Conservation (phyloP, 1,140 invertebrate genomes). For the Nymphalis io region DNA sequence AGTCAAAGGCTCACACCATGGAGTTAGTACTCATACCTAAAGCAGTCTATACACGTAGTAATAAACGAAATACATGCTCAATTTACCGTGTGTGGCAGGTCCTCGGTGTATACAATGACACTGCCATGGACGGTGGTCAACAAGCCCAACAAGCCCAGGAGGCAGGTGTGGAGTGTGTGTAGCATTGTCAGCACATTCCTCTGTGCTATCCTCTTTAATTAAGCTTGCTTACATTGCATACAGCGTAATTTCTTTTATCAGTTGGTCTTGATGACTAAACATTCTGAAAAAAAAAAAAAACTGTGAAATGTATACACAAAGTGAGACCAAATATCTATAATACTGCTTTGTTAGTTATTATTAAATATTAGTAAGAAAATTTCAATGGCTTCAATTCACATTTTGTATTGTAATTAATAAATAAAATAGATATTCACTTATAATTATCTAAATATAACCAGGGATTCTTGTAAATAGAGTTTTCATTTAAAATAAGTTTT, state of each 20-base stretch:
- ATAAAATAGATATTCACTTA: too few species aligned
- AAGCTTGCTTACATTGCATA: slow-evolving; percentile 25
- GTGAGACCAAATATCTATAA: too few species aligned
- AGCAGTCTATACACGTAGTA: neutral
- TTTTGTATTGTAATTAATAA: too few species aligned
- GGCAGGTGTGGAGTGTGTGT: slow-evolving; percentile 37
- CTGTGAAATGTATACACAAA: too few species aligned
- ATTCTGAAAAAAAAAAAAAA: neutral
- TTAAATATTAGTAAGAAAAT: too few species aligned
- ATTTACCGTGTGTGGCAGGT: slow-evolving; percentile 57
- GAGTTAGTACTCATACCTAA: too few species aligned
- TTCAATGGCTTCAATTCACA: too few species aligned
- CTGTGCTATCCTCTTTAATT: neutral
- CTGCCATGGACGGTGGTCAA: slow-evolving; percentile 42
- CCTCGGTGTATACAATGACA: slow-evolving; percentile 55
- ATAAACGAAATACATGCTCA: neutral
- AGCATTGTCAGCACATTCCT: slow-evolving; percentile 44
- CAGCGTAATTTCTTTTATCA: neutral
- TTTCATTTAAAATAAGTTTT: too few species aligned
- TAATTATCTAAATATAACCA: too few species aligned
- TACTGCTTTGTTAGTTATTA: too few species aligned
- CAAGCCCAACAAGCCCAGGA: slow-evolving; percentile 45
- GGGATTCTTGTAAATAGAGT: too few species aligned
- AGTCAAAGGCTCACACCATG: too few species aligned
- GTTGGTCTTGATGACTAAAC: neutral